Evolutionary conservation across 2,888 invertebrate genomes (phyloP).

Genomic region (Pandemis cinnamomeana): DNA sequence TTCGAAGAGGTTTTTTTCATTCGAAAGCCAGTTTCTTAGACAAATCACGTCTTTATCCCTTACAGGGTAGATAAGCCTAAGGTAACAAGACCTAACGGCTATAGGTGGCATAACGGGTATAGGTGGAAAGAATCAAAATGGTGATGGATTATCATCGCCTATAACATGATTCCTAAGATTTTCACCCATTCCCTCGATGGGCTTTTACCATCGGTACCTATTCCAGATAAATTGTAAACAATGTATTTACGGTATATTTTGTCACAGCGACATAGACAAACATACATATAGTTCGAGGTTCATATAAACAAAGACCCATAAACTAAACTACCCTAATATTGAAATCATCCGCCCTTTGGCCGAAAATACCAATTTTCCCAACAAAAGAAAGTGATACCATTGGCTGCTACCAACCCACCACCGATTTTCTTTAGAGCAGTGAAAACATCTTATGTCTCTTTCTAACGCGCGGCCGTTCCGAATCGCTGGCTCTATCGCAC

Average conservation of each 20-base stretch:
- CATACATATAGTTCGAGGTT: neutral
- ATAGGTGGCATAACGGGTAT: no score
- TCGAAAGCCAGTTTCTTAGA: no score
- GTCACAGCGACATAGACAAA: neutral
- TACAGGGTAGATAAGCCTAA: no score
- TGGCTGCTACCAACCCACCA: conserved; percentile 61
- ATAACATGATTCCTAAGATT: no score
- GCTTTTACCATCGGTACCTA: no score
- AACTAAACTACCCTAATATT: conserved; percentile 46
- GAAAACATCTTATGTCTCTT: conserved; percentile 60
- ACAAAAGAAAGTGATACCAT: conserved; percentile 54
- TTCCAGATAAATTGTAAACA: no score
- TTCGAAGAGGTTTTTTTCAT: no score
- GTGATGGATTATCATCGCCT: no score
- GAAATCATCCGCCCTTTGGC: conserved; percentile 53
- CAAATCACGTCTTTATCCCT: no score
- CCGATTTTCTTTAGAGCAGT: conserved; percentile 67
- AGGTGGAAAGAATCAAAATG: no score
- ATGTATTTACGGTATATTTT: neutral
- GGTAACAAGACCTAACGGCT: no score
- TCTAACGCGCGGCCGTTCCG: conserved; percentile 53
- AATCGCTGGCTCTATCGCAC: conserved; percentile 62
- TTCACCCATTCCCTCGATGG: no score
- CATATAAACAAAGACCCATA: conserved; percentile 4
- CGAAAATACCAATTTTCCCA: conserved; percentile 42